phyloP scores from a whole-genome alignment of 1,140 invertebrate species.

The Chironomus tepperi region DNA sequence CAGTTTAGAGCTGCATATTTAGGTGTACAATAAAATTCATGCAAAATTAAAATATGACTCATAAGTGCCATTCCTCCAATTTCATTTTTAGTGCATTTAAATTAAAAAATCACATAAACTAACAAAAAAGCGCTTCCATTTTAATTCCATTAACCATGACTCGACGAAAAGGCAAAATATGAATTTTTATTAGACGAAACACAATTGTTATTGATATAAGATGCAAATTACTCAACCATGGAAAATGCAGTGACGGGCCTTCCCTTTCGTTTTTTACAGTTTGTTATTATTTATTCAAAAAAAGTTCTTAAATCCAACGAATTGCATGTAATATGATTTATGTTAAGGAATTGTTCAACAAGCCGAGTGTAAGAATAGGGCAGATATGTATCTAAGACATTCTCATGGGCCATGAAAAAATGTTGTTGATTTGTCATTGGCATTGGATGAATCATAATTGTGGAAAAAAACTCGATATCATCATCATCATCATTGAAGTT shows the following conservation, averaged over 20 bases:
- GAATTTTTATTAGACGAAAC: too few species aligned
- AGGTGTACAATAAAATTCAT: too few species aligned
- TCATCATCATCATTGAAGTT: background rate
- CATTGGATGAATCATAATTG: background rate
- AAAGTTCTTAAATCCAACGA: too few species aligned
- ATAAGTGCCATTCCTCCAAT: too few species aligned
- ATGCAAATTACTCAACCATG: conserved; percentile 1
- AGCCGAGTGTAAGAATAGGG: background rate
- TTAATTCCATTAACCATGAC: too few species aligned
- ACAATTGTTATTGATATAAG: background rate
- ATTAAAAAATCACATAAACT: too few species aligned
- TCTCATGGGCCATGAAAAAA: background rate
- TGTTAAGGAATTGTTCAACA: background rate
- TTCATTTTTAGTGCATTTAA: too few species aligned
- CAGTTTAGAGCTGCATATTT: too few species aligned
- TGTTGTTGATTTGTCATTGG: background rate
- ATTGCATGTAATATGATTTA: conserved; percentile 5
- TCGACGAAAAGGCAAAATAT: too few species aligned
- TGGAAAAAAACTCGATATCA: background rate
- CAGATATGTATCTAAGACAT: background rate
- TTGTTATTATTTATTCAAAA: background rate
- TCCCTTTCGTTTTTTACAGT: background rate
- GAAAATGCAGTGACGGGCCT: background rate
- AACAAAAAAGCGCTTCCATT: too few species aligned
- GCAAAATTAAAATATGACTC: too few species aligned